Percentiles rank a stretch among this genome's conserved stretches.
phyloP scores from a whole-genome alignment of 2,113 vertebrate genomes.

The Malaclemys terrapin region DNA sequence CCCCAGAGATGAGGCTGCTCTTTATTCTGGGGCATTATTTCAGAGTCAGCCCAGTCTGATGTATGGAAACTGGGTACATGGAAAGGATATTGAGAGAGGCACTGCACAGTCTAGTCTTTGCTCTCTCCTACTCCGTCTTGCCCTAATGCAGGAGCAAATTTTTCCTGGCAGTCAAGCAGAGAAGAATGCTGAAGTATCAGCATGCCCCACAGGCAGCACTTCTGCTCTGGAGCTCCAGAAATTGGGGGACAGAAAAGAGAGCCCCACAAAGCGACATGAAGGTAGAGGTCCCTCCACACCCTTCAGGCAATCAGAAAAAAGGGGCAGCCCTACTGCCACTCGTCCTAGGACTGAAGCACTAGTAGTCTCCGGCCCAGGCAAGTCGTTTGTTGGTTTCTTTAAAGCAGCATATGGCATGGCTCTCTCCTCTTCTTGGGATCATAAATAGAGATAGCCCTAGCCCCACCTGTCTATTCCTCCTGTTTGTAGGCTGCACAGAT shows the following conservation, averaged over 20 bases:
- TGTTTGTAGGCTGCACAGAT: neutral
- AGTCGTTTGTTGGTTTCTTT: neutral
- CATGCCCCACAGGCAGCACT: neutral
- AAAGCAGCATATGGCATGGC: neutral
- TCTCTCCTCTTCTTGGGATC: neutral
- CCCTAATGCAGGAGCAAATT: neutral
- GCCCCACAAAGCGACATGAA: neutral
- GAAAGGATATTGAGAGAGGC: neutral
- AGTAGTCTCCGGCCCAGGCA: neutral
- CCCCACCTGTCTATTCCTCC: neutral
- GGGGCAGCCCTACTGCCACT: neutral
- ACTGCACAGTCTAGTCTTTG: neutral
- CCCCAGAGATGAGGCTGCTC: neutral
- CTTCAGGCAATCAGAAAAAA: neutral
- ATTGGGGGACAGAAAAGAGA: neutral
- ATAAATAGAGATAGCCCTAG: neutral
- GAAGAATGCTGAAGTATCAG: neutral
- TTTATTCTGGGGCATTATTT: neutral
- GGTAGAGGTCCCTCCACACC: neutral
- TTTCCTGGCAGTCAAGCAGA: neutral
- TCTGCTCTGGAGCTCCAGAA: neutral
- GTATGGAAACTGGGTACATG: fast-evolving
- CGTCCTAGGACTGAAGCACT: neutral
- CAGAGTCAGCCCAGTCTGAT: neutral
- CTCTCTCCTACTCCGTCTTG: neutral